phyloP scores from a whole-genome alignment of 2,113 vertebrate species.

The Triplophysa tibetana region DNA sequence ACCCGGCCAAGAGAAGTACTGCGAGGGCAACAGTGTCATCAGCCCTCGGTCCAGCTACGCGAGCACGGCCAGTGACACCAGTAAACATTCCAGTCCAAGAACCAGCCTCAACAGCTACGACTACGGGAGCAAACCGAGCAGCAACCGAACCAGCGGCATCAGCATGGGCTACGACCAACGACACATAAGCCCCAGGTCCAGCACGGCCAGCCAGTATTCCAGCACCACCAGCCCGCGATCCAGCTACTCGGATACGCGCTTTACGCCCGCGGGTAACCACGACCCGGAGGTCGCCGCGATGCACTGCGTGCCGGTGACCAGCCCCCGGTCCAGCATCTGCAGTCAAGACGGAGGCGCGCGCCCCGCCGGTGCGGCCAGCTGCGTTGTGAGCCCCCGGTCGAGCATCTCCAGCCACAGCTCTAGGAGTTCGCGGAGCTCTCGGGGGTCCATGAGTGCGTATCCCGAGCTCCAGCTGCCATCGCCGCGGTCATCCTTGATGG shows the following conservation, averaged over 20 bases:
- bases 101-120: conserved; percentile 87
- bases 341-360: conserved; percentile 78
- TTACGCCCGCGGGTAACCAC: conserved; percentile 68
- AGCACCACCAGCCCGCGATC: conserved; percentile 82
- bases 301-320: conserved; percentile 70
- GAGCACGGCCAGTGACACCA: conserved; percentile 89
- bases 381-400: conserved; percentile 83
- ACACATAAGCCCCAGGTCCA: conserved; percentile 88
- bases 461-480: conserved; percentile 83
- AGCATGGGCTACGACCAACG: conserved; percentile 96
- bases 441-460: conserved; percentile 86
- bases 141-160: conserved; percentile 94
- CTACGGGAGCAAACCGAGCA: conserved; percentile 87
- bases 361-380: conserved; percentile 67
- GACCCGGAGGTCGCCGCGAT: conserved; percentile 68
- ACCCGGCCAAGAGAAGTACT: conserved; percentile 59
- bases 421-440: conserved; percentile 82
- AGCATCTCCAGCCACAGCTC: conserved; percentile 92
- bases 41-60: conserved; percentile 88
- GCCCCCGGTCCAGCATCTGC: conserved; percentile 85
- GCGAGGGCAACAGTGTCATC: conserved; percentile 74
- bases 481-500: conserved; percentile 81
- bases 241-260: conserved; percentile 80
- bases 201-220: conserved; percentile 74
- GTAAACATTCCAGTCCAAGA: conserved; percentile 87